Percentiles rank a stretch among this genome's conserved stretches.
Conservation (phyloP, 2,888 invertebrate species). For the Colostygia pectinataria region DNA sequence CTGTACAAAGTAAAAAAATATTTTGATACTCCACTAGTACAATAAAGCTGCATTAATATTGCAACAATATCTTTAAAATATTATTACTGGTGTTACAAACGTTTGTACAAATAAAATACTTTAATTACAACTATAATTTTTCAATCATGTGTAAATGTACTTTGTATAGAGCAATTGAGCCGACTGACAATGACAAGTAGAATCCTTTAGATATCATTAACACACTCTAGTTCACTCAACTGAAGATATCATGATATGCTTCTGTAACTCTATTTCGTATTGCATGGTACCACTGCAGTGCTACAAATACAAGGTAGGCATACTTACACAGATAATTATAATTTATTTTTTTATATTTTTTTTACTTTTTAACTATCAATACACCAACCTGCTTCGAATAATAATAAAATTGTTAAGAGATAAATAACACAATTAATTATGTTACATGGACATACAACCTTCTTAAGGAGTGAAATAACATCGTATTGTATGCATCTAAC, state of each 20-base stretch:
- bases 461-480: slow-evolving; percentile 70
- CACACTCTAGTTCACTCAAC: slow-evolving; percentile 32
- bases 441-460: slow-evolving; percentile 78
- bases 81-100: slow-evolving; percentile 45
- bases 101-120: slow-evolving; percentile 41
- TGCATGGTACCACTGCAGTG: slow-evolving; percentile 47
- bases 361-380: slow-evolving; percentile 60
- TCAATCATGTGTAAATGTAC: slow-evolving; percentile 40
- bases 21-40: slow-evolving; percentile 72
- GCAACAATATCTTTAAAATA: slow-evolving; percentile 46
- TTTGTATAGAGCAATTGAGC: slow-evolving; percentile 43
- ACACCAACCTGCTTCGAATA: slow-evolving; percentile 63
- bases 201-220: neutral
- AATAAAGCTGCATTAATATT: slow-evolving; percentile 67
- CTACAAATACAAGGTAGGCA: slow-evolving; percentile 50
- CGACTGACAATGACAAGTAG: slow-evolving; percentile 27
- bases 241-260: slow-evolving; percentile 49
- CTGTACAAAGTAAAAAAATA: slow-evolving; percentile 82
- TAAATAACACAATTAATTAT: slow-evolving; percentile 75
- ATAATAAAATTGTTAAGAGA: slow-evolving; percentile 72
- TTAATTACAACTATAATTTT: slow-evolving; percentile 36
- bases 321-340: slow-evolving; percentile 57
- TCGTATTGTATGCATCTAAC: slow-evolving; percentile 45
- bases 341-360: slow-evolving; percentile 56
- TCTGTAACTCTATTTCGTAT: slow-evolving; percentile 44